Percentiles rank a stretch among this genome's conserved stretches.
Conservation (phyloP, 2,888 invertebrate genomes). For the Biston betularia region DNA sequence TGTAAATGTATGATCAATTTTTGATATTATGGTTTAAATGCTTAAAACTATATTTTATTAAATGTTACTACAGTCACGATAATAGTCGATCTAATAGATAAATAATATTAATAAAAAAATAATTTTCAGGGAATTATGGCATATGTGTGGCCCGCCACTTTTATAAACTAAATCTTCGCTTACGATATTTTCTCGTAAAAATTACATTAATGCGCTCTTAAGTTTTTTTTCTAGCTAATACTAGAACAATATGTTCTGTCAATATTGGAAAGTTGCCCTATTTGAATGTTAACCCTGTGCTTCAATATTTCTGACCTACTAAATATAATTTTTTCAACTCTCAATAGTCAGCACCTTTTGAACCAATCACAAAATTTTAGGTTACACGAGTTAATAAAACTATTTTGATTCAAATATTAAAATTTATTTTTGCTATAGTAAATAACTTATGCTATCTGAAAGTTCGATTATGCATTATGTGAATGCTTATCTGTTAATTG, state of each 20-base stretch:
- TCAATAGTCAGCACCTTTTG: conserved; percentile 29
- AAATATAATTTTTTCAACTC: neutral
- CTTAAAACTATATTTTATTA: neutral
- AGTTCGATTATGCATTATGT: neutral
- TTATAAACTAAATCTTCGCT: conserved; percentile 16
- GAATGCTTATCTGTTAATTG: conserved; percentile 7
- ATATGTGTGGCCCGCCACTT: conserved; percentile 60
- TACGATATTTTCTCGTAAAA: neutral
- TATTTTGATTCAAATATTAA: too few relatives aligned
- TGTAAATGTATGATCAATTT: neutral
- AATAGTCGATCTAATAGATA: too few relatives aligned
- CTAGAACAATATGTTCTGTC: neutral
- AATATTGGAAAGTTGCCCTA: neutral
- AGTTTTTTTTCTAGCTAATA: neutral
- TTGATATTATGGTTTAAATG: neutral
- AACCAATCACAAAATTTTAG: conserved; percentile 23
- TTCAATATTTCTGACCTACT: neutral
- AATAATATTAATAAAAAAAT: too few relatives aligned
- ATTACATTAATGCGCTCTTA: neutral
- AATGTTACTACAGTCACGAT: too few relatives aligned
- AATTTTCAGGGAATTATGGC: too few relatives aligned
- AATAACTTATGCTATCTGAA: neutral
- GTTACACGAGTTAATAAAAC: neutral
- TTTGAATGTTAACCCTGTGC: neutral
- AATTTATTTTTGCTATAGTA: too few relatives aligned